These are phyloP conservation scores for Pitta sordida DNA, from an alignment of 2,113 vertebrate species.

Conservation along the genomic window DNA sequence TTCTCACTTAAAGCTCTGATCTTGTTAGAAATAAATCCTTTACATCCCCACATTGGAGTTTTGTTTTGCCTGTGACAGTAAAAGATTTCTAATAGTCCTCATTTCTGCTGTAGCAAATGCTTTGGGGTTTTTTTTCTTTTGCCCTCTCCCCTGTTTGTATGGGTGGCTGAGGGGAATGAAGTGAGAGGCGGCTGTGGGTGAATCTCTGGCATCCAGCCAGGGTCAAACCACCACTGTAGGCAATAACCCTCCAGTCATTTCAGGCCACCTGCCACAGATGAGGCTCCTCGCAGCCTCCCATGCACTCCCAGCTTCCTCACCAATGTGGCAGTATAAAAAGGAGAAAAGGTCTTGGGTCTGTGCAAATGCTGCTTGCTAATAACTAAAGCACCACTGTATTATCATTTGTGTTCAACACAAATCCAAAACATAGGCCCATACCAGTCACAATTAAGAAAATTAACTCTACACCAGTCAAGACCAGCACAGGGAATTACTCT, in stretches of 20 bases:
- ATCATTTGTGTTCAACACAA: background rate
- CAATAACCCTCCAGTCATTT: background rate
- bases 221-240: too few relatives aligned
- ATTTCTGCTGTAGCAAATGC: too few relatives aligned
- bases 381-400: background rate
- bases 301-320: background rate
- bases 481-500: background rate
- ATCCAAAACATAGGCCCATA: background rate
- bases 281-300: background rate
- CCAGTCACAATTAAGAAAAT: background rate
- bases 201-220: too few relatives aligned
- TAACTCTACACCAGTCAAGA: background rate
- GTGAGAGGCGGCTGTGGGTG: too few relatives aligned
- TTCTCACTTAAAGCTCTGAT: too few relatives aligned
- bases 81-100: too few relatives aligned
- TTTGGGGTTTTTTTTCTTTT: too few relatives aligned
- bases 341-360: background rate
- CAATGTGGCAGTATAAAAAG: background rate
- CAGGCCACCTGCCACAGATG: background rate
- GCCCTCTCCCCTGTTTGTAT: too few relatives aligned
- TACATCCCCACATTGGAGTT: too few relatives aligned
- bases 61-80: too few relatives aligned
- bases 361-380: background rate
- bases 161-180: too few relatives aligned
- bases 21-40: too few relatives aligned